A percentile compares a stretch with the other conserved stretches of the same genome.
phyloP scores from a whole-genome alignment of 2,888 invertebrate genomes.

The Neocrepidodera transversa region DNA sequence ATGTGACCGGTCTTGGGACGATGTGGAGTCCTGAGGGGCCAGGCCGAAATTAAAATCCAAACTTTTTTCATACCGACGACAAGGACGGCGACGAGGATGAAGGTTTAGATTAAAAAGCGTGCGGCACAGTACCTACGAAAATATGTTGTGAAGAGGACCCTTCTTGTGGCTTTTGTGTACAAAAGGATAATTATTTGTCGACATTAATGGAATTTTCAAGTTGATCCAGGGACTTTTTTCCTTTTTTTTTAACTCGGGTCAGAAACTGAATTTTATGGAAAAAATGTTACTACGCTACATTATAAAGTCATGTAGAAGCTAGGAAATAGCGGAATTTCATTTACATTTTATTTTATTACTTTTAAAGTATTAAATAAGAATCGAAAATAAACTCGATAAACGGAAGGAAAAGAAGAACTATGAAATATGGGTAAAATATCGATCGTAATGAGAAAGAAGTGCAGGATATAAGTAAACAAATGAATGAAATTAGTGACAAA shows the following conservation, averaged over 20 bases:
- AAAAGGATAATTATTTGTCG: slow-evolving; percentile 21
- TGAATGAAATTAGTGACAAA: no score
- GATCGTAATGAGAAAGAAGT: no score
- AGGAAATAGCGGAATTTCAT: no score
- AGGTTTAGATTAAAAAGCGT: slow-evolving; percentile 16
- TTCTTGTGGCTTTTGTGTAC: slow-evolving; percentile 6
- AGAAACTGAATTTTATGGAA: no score
- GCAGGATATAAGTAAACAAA: no score
- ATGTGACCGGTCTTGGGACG: slow-evolving; percentile 22
- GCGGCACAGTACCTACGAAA: background rate
- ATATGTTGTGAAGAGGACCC: slow-evolving; percentile 1
- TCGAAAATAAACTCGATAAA: no score
- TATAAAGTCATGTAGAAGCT: no score
- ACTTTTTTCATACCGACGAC: slow-evolving; percentile 19
- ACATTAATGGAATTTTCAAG: slow-evolving; percentile 12
- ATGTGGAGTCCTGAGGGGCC: slow-evolving; percentile 11
- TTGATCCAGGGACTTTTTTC: background rate
- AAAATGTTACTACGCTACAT: no score
- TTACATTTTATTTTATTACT: no score
- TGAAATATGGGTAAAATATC: no score
- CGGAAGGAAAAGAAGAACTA: no score
- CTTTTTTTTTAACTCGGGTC: background rate
- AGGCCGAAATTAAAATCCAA: slow-evolving; percentile 26
- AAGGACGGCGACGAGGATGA: slow-evolving; percentile 1
- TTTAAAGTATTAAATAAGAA: no score